Evolutionary conservation across 2,888 invertebrate species (phyloP).

Genomic region (Adelognathus sp.): DNA sequence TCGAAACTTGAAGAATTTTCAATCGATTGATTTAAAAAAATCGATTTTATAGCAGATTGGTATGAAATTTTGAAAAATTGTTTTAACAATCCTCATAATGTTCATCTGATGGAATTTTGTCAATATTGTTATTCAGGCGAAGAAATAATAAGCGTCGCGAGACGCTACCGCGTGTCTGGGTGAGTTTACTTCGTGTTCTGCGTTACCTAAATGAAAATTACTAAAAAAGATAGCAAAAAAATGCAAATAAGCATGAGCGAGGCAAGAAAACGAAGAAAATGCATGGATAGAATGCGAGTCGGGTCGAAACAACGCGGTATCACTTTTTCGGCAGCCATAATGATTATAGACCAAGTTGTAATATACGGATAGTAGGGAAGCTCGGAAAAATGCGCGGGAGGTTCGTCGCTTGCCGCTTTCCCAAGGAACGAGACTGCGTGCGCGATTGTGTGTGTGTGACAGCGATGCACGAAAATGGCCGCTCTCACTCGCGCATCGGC

Average conservation of each 20-base stretch:
- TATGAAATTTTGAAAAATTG: too few relatives aligned
- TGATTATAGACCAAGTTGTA: neutral
- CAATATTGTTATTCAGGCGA: too few relatives aligned
- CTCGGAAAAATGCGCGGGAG: conserved; percentile 78
- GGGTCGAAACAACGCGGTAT: too few relatives aligned
- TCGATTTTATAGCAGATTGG: conserved; percentile 30
- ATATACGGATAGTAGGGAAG: conserved; percentile 47
- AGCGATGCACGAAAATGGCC: conserved; percentile 70
- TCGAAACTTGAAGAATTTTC: conserved; percentile 65
- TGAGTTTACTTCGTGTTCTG: too few relatives aligned
- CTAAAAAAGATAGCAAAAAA: too few relatives aligned
- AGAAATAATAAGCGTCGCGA: neutral
- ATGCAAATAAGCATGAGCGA: too few relatives aligned
- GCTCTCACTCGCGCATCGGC: conserved; percentile 29
- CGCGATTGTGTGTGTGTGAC: too few relatives aligned
- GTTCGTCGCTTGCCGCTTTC: conserved; percentile 61
- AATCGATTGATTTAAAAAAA: conserved; percentile 68
- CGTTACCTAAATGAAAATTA: too few relatives aligned
- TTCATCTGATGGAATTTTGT: too few relatives aligned
- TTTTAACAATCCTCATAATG: too few relatives aligned
- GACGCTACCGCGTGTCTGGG: too few relatives aligned
- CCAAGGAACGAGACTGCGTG: too few relatives aligned
- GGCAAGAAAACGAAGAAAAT: conserved; percentile 26
- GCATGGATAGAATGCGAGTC: neutral
- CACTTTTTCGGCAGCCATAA: neutral